phyloP scores from a whole-genome alignment of 37 sponge, comb jelly and placozoan species.

The Mnemiopsis leidyi region DNA sequence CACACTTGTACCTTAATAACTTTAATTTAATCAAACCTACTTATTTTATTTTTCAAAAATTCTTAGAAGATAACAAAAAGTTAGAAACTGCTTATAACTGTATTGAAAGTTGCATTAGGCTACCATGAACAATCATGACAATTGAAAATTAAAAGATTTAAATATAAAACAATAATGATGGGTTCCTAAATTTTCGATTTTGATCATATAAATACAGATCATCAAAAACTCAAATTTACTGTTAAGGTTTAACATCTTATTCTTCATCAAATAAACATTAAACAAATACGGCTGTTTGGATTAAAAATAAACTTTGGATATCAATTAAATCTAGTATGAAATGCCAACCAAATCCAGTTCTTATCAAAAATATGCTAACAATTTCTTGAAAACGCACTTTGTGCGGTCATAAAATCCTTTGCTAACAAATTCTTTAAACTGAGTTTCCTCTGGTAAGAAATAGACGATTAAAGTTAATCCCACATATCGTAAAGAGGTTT shows the following conservation, averaged over 20 bases:
- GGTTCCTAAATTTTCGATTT: not conserved
- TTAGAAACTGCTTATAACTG: not conserved
- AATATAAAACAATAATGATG: not conserved
- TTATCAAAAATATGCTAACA: not conserved
- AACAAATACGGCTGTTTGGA: slow-evolving; percentile 30
- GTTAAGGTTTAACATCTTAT: not conserved
- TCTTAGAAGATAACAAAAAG: not conserved
- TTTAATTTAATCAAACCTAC: not conserved
- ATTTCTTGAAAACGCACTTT: not conserved
- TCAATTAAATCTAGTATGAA: not conserved
- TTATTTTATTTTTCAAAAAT: not conserved
- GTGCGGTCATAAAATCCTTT: not conserved
- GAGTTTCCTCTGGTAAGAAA: too few relatives aligned
- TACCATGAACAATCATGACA: not conserved
- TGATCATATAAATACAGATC: not conserved
- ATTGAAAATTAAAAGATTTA: not conserved
- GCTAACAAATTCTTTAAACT: not conserved
- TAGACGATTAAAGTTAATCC: too few relatives aligned
- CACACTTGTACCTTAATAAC: not conserved
- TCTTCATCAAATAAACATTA: slow-evolving; percentile 23
- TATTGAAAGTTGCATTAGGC: not conserved
- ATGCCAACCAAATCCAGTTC: not conserved
- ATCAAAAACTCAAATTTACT: not conserved
- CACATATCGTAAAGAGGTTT: too few relatives aligned
- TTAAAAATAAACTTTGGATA: slow-evolving; percentile 2